Base-by-base conservation (phyloP, 2,113 vertebrate species). In the Microcebus lehilahytsara region DNA sequence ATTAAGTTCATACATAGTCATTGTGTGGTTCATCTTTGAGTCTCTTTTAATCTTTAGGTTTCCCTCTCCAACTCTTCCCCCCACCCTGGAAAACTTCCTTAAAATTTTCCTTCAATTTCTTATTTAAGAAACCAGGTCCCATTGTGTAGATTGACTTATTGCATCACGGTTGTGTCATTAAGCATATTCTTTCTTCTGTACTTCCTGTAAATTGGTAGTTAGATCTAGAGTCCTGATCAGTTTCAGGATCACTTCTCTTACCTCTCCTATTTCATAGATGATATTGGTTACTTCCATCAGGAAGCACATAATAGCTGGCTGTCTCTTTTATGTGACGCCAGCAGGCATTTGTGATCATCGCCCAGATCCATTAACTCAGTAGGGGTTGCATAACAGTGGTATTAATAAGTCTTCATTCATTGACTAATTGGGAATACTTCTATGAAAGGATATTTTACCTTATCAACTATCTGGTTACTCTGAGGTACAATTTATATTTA, bases 401-500 rank as follows among this genome's bases (percentile, higher is more conserved):
- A 20, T 53, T 56, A 4, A 4, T 42, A 86, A 74, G 32, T 49
- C 40, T 46, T 37, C 85, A 4, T 58, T 90, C 9, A 34, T n/a
- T 81, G 72, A 74, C 22, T 93, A 67, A 49, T 27, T 75, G 13
- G 17, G 22, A 89, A 72, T 85, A 51, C 77, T 72, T n/a, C 5
- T 37, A 49, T 25, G 32, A 86, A 88, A 9, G 34, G 5, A 80
- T 74, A 84, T 27, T 94, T 94, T 89, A 58, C 69, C 69, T 75
- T 56, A 49, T 71, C 77, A 93, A 20, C 12, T 96, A 80, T 89
- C 72, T 89, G 27, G 25, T 95, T 94, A 95, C 42, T 42, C 56
- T 71, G 90, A 94, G 8, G 74, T 27, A 53, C 0, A 40, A 46
- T 30, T 78, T 60, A 9, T 30, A 71, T 62, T 49, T 75, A 84